These are phyloP conservation scores for Leptopterna dolabrata DNA, from an alignment of 2,888 invertebrate genomes.

Conservation along the genomic window DNA sequence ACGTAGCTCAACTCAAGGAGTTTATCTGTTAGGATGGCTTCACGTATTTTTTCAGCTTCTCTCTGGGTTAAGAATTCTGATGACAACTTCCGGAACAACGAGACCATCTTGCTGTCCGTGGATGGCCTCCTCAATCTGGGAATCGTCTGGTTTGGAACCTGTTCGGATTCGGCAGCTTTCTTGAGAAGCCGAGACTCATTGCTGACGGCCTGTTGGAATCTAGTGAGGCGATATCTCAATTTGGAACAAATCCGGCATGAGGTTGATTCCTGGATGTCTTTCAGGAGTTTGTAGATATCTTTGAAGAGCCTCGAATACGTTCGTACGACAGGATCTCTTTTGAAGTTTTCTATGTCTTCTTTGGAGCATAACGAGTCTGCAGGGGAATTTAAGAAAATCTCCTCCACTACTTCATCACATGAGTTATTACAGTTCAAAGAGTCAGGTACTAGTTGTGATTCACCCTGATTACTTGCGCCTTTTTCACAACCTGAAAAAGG, in stretches of 20 bases:
- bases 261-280: background rate
- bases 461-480: too few species aligned
- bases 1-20: background rate
- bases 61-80: background rate
- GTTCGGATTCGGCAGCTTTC: background rate
- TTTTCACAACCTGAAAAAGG: too few species aligned
- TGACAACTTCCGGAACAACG: background rate
- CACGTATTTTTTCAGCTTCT: background rate
- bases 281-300: background rate
- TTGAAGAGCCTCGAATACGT: background rate
- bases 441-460: too few species aligned
- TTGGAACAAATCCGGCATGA: background rate
- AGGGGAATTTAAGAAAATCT: background rate
- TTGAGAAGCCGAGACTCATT: background rate
- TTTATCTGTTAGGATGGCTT: background rate
- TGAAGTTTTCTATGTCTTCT: conserved; percentile 66
- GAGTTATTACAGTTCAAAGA: too few species aligned
- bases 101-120: too few species aligned
- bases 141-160: too few species aligned
- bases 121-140: too few species aligned
- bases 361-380: background rate
- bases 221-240: background rate
- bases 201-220: background rate
- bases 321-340: background rate
- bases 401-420: background rate